Evolutionary conservation across 2,888 invertebrate species (phyloP).

Genomic region (Griposia aprilina): DNA sequence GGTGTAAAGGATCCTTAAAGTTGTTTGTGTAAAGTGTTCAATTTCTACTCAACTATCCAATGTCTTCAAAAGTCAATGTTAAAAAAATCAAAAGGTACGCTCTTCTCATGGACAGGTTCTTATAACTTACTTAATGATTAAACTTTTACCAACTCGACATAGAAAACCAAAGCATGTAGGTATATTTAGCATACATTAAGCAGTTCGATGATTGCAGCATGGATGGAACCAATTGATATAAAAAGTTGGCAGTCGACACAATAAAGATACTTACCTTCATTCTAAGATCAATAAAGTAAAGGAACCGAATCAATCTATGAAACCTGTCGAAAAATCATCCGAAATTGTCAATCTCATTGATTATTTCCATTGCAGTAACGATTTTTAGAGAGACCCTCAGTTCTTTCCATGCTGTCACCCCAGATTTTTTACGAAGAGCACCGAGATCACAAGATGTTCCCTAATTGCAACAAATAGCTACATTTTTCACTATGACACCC

Average conservation of each 20-base stretch:
- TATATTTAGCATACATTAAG: neutral
- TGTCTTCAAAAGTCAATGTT: neutral
- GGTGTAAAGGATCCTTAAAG: neutral
- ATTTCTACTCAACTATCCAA: constrained; percentile 9
- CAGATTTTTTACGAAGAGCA: constrained; percentile 15
- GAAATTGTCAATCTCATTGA: neutral
- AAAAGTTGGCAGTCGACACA: neutral
- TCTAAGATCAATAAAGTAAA: neutral
- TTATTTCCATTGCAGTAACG: neutral
- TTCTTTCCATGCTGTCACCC: constrained; percentile 13
- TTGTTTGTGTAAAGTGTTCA: constrained; percentile 21
- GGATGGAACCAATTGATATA: neutral
- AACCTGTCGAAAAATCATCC: neutral
- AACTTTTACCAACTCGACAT: neutral
- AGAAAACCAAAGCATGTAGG: neutral
- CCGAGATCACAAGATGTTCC: constrained; percentile 40
- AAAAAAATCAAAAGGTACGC: neutral
- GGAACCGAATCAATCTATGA: neutral
- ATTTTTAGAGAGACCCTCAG: constrained; percentile 8
- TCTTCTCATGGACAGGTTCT: neutral
- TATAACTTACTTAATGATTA: neutral
- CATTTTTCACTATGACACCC: constrained; percentile 64
- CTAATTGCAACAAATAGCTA: constrained; percentile 73
- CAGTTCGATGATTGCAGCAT: neutral
- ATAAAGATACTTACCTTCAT: neutral